Evolutionary conservation across 2,797 vertebrate genomes (phyloP).

Genomic region (Apogon talboti): DNA sequence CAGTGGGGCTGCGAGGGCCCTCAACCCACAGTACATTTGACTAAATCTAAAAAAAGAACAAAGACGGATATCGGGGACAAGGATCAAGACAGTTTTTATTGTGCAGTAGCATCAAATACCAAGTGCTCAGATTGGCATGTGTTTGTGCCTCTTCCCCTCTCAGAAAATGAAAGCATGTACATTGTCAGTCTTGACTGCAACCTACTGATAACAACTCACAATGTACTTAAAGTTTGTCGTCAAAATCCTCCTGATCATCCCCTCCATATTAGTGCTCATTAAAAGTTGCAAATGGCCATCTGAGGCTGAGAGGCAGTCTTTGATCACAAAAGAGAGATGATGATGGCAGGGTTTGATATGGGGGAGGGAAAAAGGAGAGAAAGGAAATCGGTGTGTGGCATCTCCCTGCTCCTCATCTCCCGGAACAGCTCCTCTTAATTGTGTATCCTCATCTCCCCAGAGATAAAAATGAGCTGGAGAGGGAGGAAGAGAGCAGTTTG

Average conservation of each 20-base stretch:
- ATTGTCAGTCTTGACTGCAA: conserved; percentile 64
- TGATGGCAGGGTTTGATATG: conserved; percentile 77
- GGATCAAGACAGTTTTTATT: conserved; percentile 77
- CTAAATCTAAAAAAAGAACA: conserved; percentile 73
- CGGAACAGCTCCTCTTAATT: conserved; percentile 80
- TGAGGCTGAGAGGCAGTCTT: conserved; percentile 77
- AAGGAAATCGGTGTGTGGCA: conserved; percentile 75
- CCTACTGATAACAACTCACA: conserved; percentile 76
- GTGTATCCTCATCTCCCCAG: conserved; percentile 79
- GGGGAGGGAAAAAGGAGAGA: conserved; percentile 62
- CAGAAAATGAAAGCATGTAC: conserved; percentile 68
- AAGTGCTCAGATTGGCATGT: conserved; percentile 65
- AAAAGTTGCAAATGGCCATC: conserved; percentile 79
- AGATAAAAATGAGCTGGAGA: conserved; percentile 81
- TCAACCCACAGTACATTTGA: conserved; percentile 71
- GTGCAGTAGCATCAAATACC: conserved; percentile 68
- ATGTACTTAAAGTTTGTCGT: conserved; percentile 76
- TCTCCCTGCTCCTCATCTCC: conserved; percentile 77
- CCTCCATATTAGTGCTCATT: conserved; percentile 78
- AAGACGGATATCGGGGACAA: conserved; percentile 72
- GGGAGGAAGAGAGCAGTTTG: conserved; percentile 82
- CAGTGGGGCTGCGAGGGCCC: conserved; percentile 74
- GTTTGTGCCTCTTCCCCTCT: conserved; percentile 62
- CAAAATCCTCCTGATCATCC: conserved; percentile 80
- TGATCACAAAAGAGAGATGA: conserved; percentile 79